phyloP scores from a whole-genome alignment of 2,888 invertebrate species.

The Epinotia ramella region DNA sequence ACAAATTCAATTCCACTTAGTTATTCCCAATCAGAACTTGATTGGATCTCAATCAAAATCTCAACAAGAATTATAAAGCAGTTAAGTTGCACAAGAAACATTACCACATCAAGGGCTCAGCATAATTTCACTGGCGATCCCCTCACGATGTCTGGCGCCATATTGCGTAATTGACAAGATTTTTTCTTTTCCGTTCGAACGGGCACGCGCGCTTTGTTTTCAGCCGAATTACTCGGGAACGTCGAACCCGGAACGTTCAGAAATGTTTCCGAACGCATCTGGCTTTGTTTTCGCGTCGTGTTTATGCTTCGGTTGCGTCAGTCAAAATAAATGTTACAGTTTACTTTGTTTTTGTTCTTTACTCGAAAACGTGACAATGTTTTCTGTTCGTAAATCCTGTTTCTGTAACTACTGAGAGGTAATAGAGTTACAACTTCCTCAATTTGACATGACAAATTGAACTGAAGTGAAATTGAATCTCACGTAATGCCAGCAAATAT shows the following conservation, averaged over 20 bases:
- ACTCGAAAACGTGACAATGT: conserved; percentile 8
- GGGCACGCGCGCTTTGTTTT: conserved; percentile 36
- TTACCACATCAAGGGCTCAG: conserved; percentile 44
- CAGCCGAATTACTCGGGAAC: conserved; percentile 44
- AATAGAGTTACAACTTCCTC: conserved; percentile 15
- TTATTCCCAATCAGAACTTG: conserved; percentile 31
- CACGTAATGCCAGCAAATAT: conserved; percentile 18
- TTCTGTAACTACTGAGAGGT: not conserved
- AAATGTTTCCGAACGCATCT: conserved; percentile 36
- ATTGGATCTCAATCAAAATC: conserved; percentile 44
- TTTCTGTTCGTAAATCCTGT: conserved; percentile 7
- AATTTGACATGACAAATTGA: conserved; percentile 27
- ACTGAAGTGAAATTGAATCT: conserved; percentile 34
- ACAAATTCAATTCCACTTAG: conserved; percentile 40
- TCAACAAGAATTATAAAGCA: conserved; percentile 37
- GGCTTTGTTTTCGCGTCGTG: conserved; percentile 32
- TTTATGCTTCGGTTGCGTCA: conserved; percentile 40
- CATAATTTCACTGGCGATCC: conserved; percentile 41
- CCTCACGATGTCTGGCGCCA: conserved; percentile 40
- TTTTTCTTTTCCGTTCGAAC: conserved; percentile 22
- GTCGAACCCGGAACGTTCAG: conserved; percentile 44
- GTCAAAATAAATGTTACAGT: conserved; percentile 32
- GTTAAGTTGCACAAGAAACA: conserved; percentile 40
- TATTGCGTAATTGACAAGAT: conserved; percentile 43
- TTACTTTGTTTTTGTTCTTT: conserved; percentile 7